Evolutionary conservation across 1,140 invertebrate genomes (phyloP), one percentile per base, ranked within the genome.

Genomic region (Diprion similis): DNA sequence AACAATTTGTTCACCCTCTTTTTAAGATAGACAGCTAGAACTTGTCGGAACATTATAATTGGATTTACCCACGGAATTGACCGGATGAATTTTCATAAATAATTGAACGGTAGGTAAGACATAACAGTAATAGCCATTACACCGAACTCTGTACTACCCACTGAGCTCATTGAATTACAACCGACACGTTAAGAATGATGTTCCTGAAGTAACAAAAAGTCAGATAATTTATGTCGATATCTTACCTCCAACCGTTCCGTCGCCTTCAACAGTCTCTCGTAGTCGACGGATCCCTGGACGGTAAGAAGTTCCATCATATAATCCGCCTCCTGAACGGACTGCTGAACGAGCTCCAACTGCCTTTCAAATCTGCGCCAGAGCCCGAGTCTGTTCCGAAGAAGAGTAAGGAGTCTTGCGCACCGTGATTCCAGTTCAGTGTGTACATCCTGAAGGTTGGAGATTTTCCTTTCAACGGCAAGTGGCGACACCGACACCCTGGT

Each of bases 271-370:
- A 96, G 84, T 46, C 94, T 90, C 70, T 95, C 93, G 76, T 95
- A 95, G 86, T 96, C 94, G 1, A 96, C 92, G 59, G 93, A 91
- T 13, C 93, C 94, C 80, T 95, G 93, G 0, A 95, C 92, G 1
- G 93, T 93, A 4, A 95, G 87, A 13, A 95, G 84, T 79, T 96
- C 94, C 87, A 95, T 94, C 94, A 95, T 95, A 78, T 94, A 95
- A 83, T 95, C 94, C 0, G 94, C 93, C 77, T 95, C 94, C 72
- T 94, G 90, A 0, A 95, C 93, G 0, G 93, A 94, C 47, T 94
- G 92, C 70, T 95, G 93, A 1, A 96, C 93, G 82, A 92, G 79
- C 78, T 95, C 94, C 73, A 95, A 82, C 78, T 95, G 93, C 17
- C 90, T 86, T 77, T 95, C 93, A 78, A 95, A 95, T 45, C 93